Base-by-base conservation (phyloP, 2,888 invertebrate species). In the Rhabditoides inermis region DNA sequence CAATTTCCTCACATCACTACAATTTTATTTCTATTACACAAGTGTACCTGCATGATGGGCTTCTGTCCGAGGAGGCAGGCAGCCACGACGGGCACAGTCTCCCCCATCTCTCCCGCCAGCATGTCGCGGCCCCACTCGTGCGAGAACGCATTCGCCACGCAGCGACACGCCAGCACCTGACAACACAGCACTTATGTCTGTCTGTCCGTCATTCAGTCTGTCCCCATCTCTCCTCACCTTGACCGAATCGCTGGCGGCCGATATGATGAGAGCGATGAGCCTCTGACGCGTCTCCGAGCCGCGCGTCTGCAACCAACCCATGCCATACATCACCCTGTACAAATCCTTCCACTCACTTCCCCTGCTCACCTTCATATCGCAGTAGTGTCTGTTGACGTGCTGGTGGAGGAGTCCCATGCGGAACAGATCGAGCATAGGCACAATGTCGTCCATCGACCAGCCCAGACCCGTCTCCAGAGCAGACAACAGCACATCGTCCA, bases 361-460 rank as follows among this genome's bases (percentile, higher is more conserved):
- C n/a, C n/a, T n/a, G n/a, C n/a, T n/a, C n/a, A 55, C 55, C 27
- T 55, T 51, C 2, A 56, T 25, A 45, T 49, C 41, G 45, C 51
- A 50, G 45, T 85, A 77, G 42, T 78, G 66, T 5, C 79, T 76
- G 61, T 84, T 84, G 5, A 86, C 81, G 3, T 82, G 80, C 69
- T 83, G 83, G 60, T 85, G 84, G 42, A 88, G 83, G 36, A 91
- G 83, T 0, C 88, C 87, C 72, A 92, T 79, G 61, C 94, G 83
- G 15, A 89, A 82, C 4, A 92, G 81, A 76, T 95, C 94, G 64
- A 95, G 78, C 4, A 86, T 87, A 0, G 94, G 94, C 76, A 91
- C 90, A 1, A 90, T 81, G 60, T 85, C 83, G 73, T 87, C 87
- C 78, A 84, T 82, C 35, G 85, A 85, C 88, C 88, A 88, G 53